Evolutionary conservation across 2,888 invertebrate species (phyloP).

Genomic region (Iphiclides podalirius): DNA sequence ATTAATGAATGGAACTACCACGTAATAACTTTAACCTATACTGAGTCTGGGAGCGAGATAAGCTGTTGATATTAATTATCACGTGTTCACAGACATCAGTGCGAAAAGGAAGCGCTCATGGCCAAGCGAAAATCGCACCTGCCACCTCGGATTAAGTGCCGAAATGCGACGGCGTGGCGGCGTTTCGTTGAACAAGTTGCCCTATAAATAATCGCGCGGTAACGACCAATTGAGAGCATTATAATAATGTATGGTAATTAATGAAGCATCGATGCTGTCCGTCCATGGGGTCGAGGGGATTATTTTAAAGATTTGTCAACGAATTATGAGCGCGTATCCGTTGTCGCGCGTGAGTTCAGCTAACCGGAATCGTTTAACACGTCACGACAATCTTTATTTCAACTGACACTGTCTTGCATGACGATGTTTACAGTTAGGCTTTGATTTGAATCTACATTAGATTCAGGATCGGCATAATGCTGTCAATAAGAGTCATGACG

Average conservation of each 20-base stretch:
- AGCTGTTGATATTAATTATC: conserved; percentile 16
- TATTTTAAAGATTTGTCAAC: conserved; percentile 72
- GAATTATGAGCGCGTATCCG: conserved; percentile 47
- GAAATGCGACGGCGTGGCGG: neutral
- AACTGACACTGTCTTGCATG: no score
- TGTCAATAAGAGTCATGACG: no score
- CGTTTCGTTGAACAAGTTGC: conserved; percentile 7
- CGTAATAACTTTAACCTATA: conserved; percentile 39
- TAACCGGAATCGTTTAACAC: no score
- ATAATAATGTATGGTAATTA: conserved; percentile 61
- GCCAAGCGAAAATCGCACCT: neutral
- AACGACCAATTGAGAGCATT: conserved; percentile 54
- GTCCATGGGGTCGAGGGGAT: conserved; percentile 62
- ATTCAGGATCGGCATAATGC: no score
- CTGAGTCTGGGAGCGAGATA: conserved; percentile 12
- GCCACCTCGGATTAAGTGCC: neutral
- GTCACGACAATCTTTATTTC: no score
- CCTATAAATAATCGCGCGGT: conserved; percentile 35
- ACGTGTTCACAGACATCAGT: conserved; percentile 2
- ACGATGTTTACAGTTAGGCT: no score
- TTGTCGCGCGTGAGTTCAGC: conserved; percentile 31
- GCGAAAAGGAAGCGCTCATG: neutral
- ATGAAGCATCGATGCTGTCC: conserved; percentile 55
- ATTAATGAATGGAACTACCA: conserved; percentile 23
- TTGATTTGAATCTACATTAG: no score